A percentile compares a stretch with the other conserved stretches of the same genome.
These are phyloP conservation scores for Eira barbara DNA, from an alignment of 2,113 vertebrate species.

Conservation along the genomic window DNA sequence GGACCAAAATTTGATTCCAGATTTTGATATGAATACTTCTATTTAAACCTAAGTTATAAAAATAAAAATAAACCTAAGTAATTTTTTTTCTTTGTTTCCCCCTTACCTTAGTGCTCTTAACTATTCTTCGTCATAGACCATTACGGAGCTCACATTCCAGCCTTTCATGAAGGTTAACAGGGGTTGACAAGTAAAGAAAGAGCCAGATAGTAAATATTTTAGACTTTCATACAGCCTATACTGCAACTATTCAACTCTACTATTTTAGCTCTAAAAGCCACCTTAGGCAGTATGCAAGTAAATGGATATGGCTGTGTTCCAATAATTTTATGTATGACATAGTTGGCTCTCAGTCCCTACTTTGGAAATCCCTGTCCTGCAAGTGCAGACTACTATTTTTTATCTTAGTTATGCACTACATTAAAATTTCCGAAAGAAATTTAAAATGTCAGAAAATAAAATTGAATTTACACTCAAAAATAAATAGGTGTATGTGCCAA, in stretches of 20 bases:
- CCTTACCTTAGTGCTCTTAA: background rate
- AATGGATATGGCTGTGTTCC: background rate
- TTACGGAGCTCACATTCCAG: background rate
- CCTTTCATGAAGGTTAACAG: background rate
- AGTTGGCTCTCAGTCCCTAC: background rate
- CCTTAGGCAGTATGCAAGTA: background rate
- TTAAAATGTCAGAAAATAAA: conserved; percentile 37
- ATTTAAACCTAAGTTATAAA: background rate
- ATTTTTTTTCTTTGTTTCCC: background rate
- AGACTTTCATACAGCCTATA: background rate
- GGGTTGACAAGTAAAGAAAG: background rate
- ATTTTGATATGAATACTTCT: background rate
- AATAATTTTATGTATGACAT: background rate
- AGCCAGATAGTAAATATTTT: background rate
- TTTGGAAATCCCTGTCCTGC: background rate
- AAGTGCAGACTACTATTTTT: background rate
- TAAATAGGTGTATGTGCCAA: background rate
- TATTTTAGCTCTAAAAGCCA: background rate
- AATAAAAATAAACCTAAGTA: background rate
- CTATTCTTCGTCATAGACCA: background rate
- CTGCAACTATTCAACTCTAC: background rate
- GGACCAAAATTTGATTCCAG: background rate
- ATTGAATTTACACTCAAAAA: background rate
- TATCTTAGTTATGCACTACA: background rate
- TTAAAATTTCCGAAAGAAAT: background rate